phyloP scores from a whole-genome alignment of 2,888 invertebrate species.

The Latrodectus hesperus region DNA sequence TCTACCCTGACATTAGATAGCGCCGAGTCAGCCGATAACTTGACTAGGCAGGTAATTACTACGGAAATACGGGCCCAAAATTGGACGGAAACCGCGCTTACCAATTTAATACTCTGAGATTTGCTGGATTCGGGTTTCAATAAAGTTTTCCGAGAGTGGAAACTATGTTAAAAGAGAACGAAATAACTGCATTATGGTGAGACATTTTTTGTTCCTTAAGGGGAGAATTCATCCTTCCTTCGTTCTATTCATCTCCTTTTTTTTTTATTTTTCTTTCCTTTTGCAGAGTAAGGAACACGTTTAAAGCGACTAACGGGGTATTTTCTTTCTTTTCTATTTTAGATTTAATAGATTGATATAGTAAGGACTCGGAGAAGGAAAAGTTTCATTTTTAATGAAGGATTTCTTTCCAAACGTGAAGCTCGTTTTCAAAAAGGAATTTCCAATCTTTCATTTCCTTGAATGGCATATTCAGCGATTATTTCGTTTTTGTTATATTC shows the following conservation, averaged over 20 bases:
- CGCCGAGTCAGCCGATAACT: slow-evolving; percentile 68
- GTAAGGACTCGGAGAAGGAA: slow-evolving; percentile 22
- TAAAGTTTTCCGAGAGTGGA: slow-evolving; percentile 32
- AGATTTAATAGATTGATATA: slow-evolving; percentile 62
- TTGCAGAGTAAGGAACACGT: slow-evolving; percentile 52
- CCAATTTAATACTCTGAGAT: slow-evolving; percentile 66
- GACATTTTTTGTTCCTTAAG: slow-evolving; percentile 35
- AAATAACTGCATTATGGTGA: slow-evolving; percentile 59
- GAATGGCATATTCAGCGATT: slow-evolving; percentile 55
- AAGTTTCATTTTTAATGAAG: slow-evolving; percentile 53
- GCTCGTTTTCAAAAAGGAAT: slow-evolving; percentile 34
- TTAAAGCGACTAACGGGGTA: slow-evolving; percentile 49
- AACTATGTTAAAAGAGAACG: slow-evolving; percentile 19
- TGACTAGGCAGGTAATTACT: slow-evolving; percentile 68
- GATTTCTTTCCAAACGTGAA: slow-evolving; percentile 27
- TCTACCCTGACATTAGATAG: slow-evolving; percentile 63
- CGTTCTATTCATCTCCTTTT: not conserved
- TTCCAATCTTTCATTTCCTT: slow-evolving; percentile 10
- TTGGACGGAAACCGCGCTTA: slow-evolving; percentile 66
- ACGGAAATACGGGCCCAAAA: slow-evolving; percentile 68
- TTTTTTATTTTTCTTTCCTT: slow-evolving; percentile 19
- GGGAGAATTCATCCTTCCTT: slow-evolving; percentile 13
- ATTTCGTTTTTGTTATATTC: slow-evolving; percentile 8
- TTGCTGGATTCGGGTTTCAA: slow-evolving; percentile 60
- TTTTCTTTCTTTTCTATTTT: slow-evolving; percentile 34